Evolutionary conservation across 2,888 invertebrate species (phyloP), one percentile per base, ranked within the genome.

Genomic region (Dromius quadrimaculatus): DNA sequence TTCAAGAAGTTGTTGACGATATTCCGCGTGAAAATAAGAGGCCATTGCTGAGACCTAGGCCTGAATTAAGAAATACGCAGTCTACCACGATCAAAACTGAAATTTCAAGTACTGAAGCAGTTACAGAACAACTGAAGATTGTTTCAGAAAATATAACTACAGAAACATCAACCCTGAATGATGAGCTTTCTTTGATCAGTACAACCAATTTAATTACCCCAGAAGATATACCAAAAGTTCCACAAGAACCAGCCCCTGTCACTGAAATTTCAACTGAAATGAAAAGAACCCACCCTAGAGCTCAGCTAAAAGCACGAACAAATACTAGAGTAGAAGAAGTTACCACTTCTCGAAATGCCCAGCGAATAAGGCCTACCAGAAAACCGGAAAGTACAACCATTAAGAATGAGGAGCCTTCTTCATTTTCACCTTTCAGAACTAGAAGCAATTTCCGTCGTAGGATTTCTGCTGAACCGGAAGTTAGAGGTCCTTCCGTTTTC

Each of bases 1-100:
- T 82, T n/a, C 74, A 80, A 74, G 82, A 82, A 77, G 62, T 76
- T 2, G 71, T 82, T 4, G 81, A 83, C 62, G 82, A 83, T 45
- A 76, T 79, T 57, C 80, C 81, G 13, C 75, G 77, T 69, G 78
- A 79, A 64, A 73, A 77, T 1, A 74, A 74, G 61, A 75, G 76
- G 71, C 74, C 75, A 11, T 11, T 68, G 6, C 74, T 75, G 17
- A 79, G 78, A 72, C 75, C 80, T 0, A 76, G 78, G 69, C 79
- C 81, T 1, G 81, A 82, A 75, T 77, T 72, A 8, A 75, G 79
- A 72, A 80, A 79, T 74, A 72, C 23, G 66, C 15, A n/a, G 19
- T 15, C 15, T 13, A 41, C 38, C 15, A 38, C 59, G 22, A 36
- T 20, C 6, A 64, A 65, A 57, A 17, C 19, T 23, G 59, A 32